Evolutionary conservation across 1,140 invertebrate species (phyloP), one percentile per base, ranked within the genome.

Genomic region (Diachasmimorpha longicaudata): DNA sequence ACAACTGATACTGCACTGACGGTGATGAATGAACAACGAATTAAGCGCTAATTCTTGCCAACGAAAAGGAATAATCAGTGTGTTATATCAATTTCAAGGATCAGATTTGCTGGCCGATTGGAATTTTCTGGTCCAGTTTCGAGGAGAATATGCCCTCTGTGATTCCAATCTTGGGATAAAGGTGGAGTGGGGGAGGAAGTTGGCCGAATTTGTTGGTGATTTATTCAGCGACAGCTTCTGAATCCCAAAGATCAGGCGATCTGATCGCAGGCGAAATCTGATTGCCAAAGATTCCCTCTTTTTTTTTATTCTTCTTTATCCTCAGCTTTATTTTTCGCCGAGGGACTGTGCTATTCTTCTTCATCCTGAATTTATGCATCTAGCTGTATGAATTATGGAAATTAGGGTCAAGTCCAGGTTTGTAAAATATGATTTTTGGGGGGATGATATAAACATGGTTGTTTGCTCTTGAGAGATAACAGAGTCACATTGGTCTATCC

Each of bases 391-490:
- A 63, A 63, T 63, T 63, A 63, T 63, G 58, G 58, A 63, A 63
- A 63, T 63, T 63, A 63, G 6, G 21, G 58, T 25, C 58, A 63
- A 63, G 58, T 31, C 21, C 19, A 31, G 19, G 25, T 63, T 25
- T 9, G 23, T 63, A 19, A 63, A 63, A 63, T 63, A 63, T 63
- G 8, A 63, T 63, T 63, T 63, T 25, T 63, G 9, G 23, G 6
- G 19, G 58, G 23, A 16, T n/a, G 14, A 63, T 63, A 31, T 63
- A 63, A 25, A 63, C 19, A 63, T 63, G 1, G 58, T 19, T 63
- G 58, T 63, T 63, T 63, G 23, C 58, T 25, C 58, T 25, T 63
- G 58, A 63, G 58, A 63, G 58, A 63, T 63, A 63, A 63, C 58
- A 63, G 58, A 42, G n/a, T n/a, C 13, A 21, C 58, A 63, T 63